Conservation (phyloP, 2,888 invertebrate species). For the Nomada lathburiana region DNA sequence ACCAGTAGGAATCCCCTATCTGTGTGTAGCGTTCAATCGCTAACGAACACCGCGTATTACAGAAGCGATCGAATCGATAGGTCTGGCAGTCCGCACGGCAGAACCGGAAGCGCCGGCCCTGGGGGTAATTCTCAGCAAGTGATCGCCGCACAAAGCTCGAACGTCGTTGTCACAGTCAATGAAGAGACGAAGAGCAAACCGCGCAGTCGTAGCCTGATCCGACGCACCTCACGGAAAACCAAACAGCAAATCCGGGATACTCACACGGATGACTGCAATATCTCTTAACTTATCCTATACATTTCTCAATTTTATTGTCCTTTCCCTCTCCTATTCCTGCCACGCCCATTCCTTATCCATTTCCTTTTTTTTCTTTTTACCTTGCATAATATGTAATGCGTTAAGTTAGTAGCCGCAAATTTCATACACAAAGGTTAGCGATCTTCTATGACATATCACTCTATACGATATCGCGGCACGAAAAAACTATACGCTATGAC, state of each 20-base stretch:
- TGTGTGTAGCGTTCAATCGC: background rate
- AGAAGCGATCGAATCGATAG: conserved; percentile 60
- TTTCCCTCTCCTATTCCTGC: too few relatives aligned
- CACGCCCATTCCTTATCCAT: too few relatives aligned
- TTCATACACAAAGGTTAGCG: background rate
- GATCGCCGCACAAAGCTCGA: conserved; percentile 79
- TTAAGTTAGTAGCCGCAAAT: background rate
- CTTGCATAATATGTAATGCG: background rate
- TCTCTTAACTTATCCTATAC: conserved; percentile 86
- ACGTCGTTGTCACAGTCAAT: conserved; percentile 78
- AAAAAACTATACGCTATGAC: background rate
- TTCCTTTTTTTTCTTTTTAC: background rate
- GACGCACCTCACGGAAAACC: conserved; percentile 91
- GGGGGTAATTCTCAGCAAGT: conserved; percentile 77
- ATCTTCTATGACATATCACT: background rate
- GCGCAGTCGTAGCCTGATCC: conserved; percentile 90
- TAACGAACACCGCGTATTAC: conserved; percentile 2
- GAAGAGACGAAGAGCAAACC: conserved; percentile 87
- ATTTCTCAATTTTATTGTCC: background rate
- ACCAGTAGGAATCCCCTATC: too few relatives aligned
- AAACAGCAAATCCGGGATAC: conserved; percentile 92
- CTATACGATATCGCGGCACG: background rate
- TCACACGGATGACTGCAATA: conserved; percentile 89
- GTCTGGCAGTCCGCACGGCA: conserved; percentile 79
- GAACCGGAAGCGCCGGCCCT: conserved; percentile 79